Percentiles rank a stretch among this genome's conserved stretches.
Evolutionary conservation across 2,113 vertebrate genomes (phyloP).

Genomic region (Peromyscus polionotus): DNA sequence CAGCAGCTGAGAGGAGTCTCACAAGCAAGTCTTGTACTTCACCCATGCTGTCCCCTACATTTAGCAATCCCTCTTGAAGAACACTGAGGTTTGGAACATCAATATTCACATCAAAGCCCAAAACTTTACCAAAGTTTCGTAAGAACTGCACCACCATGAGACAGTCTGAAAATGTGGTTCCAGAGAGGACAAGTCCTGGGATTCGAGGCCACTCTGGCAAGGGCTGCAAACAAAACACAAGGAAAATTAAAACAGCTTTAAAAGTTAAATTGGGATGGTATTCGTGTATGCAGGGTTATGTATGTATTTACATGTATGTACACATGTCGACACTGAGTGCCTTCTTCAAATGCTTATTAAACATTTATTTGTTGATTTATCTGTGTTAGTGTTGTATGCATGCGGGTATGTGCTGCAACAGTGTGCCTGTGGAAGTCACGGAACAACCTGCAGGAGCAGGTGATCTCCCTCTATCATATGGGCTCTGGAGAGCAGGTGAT

Average conservation of each 20-base stretch:
- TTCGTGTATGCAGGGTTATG: not conserved
- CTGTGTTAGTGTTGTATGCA: not conserved
- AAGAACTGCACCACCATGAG: slow-evolving; percentile 98
- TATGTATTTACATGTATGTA: too few relatives aligned
- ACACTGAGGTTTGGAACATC: slow-evolving; percentile 91
- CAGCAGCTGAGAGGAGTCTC: slow-evolving; percentile 93
- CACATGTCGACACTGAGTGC: not conserved
- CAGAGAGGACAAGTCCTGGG: slow-evolving; percentile 93
- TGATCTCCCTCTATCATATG: not conserved
- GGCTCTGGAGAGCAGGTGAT: not conserved
- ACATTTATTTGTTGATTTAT: not conserved
- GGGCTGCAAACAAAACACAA: slow-evolving; percentile 85
- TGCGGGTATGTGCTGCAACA: not conserved
- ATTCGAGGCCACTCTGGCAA: slow-evolving; percentile 94
- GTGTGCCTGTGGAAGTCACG: not conserved
- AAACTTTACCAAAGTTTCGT: slow-evolving; percentile 95
- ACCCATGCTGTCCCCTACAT: slow-evolving; percentile 91
- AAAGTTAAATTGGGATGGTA: not conserved
- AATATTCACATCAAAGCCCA: slow-evolving; percentile 91
- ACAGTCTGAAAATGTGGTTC: slow-evolving; percentile 94
- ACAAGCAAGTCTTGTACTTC: slow-evolving; percentile 96
- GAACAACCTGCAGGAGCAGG: not conserved
- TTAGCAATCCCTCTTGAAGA: slow-evolving; percentile 96
- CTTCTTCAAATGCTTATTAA: not conserved
- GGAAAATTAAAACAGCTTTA: not conserved